Percentiles rank a stretch among this genome's conserved stretches.
phyloP scores from a whole-genome alignment of 2,113 vertebrate species.

The Ictalurus furcatus region DNA sequence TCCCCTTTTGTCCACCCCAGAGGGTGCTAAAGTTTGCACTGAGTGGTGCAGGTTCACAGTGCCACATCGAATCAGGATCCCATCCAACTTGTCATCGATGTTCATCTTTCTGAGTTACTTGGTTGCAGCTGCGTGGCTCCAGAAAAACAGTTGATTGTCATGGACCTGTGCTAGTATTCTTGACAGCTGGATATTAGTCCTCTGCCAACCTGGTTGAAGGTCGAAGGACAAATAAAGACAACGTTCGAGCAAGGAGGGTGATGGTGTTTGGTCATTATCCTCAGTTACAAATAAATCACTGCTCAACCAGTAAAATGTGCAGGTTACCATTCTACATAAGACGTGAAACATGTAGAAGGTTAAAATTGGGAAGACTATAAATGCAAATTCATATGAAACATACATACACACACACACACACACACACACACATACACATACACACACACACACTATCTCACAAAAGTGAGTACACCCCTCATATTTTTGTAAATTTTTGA shows the following conservation, averaged over 20 bases:
- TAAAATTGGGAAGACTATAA: not conserved
- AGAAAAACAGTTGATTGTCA: conserved; percentile 45
- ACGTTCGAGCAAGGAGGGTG: not conserved
- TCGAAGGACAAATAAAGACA: not conserved
- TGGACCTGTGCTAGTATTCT: conserved; percentile 40
- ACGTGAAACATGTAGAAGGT: not conserved
- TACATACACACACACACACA: no score
- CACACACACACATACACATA: no score
- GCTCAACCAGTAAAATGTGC: not conserved
- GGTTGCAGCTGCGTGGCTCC: conserved; percentile 45
- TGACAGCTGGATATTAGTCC: conserved; percentile 35
- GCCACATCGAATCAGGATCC: conserved; percentile 94
- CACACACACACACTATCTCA: no score
- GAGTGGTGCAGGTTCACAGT: conserved; percentile 80
- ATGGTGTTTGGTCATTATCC: not conserved
- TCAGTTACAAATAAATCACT: not conserved
- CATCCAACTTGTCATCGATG: conserved; percentile 94
- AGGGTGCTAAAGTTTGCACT: conserved; percentile 69
- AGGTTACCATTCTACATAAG: not conserved
- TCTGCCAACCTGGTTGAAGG: conserved; percentile 11
- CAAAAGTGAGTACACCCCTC: no score
- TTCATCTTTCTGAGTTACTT: conserved; percentile 85
- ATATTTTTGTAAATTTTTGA: no score
- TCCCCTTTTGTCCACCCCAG: conserved; percentile 82
- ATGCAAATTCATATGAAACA: not conserved